Base-by-base conservation (phyloP, 1,140 invertebrate genomes). In the Ericerus pela region DNA sequence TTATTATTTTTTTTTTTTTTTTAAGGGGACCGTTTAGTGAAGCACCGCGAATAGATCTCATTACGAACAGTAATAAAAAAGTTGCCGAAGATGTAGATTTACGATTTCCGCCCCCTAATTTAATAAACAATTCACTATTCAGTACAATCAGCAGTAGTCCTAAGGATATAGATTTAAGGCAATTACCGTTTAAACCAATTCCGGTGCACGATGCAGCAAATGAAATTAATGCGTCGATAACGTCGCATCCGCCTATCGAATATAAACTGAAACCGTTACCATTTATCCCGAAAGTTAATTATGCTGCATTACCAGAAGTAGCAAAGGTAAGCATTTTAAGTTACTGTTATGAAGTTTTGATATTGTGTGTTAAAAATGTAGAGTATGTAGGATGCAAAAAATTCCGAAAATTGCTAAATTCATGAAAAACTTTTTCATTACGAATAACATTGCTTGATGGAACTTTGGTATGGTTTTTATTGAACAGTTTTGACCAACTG, bases 171-270 rank as follows among this genome's bases (percentile, higher is more conserved):
- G 79, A 82, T 65, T 67, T 81, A 43, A 73, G 85, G n/a, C 72
- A 75, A 28, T 64, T 85, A 53, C 83, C 84, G 1, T 86, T 88
- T 60, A 83, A 87, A 66, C 78, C 82, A 1, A 76, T 79, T 36
- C 80, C 81, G 14, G 79, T 85, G 57, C 86, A 86, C 61, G 75
- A 81, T 16, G 84, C 86, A 1, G 85, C 86, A 28, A 85, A 79
- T 1, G 86, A 90, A 72, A 88, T 91, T 54, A 81, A 88, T 64
- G 86, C 82, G 5, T 85, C 84, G 11, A 75, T 85, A 28, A 78
- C 77, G 27, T 82, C 80, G 51, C 85, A 89, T 70, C 76, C 79
- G 0, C 81, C 80, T 11, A 60, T 65, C n/a, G 33, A 53, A 18
- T 65, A 60, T 51, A 36, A 55, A 4, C 31, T 64, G 10, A 41